Evolutionary conservation across 1,140 invertebrate species (phyloP).

Genomic region (Plodia interpunctella): DNA sequence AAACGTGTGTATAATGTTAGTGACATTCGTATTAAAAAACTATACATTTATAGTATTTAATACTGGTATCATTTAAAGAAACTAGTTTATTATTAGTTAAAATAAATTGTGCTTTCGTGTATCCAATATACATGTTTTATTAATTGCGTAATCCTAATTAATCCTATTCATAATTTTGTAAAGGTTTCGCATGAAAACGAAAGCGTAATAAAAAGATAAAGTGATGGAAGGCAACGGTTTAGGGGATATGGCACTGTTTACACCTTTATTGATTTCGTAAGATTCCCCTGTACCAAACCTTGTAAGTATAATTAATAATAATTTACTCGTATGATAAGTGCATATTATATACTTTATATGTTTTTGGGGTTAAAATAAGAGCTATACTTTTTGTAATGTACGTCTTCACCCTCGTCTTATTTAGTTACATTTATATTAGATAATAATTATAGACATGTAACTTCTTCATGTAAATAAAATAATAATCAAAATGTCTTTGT

Average conservation of each 20-base stretch:
- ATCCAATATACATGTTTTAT: slow-evolving; percentile 27
- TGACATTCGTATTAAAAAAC: too few relatives aligned
- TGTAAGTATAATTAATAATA: neutral
- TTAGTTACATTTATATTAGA: neutral
- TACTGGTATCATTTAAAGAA: neutral
- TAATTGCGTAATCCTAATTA: slow-evolving; percentile 37
- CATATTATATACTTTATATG: neutral
- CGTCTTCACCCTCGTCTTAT: slow-evolving; percentile 58
- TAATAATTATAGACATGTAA: too few relatives aligned
- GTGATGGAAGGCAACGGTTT: slow-evolving; percentile 14
- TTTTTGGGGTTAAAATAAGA: slow-evolving; percentile 38
- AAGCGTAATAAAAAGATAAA: slow-evolving; percentile 21
- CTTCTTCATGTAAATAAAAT: too few relatives aligned
- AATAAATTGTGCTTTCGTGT: slow-evolving; percentile 10
- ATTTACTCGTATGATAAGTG: slow-evolving; percentile 13
- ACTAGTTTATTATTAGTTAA: neutral
- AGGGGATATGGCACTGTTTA: slow-evolving; percentile 16
- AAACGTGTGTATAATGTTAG: too few relatives aligned
- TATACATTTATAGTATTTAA: neutral
- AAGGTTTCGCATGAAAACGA: slow-evolving; percentile 68
- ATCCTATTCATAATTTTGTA: slow-evolving; percentile 54
- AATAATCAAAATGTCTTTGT: too few relatives aligned
- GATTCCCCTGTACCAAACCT: slow-evolving; percentile 1
- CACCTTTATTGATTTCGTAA: slow-evolving; percentile 7
- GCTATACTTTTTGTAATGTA: slow-evolving; percentile 59